A percentile compares a stretch with the other conserved stretches of the same genome.
Evolutionary conservation across 2,797 vertebrate genomes (phyloP).

Genomic region (Acridotheres tristis): DNA sequence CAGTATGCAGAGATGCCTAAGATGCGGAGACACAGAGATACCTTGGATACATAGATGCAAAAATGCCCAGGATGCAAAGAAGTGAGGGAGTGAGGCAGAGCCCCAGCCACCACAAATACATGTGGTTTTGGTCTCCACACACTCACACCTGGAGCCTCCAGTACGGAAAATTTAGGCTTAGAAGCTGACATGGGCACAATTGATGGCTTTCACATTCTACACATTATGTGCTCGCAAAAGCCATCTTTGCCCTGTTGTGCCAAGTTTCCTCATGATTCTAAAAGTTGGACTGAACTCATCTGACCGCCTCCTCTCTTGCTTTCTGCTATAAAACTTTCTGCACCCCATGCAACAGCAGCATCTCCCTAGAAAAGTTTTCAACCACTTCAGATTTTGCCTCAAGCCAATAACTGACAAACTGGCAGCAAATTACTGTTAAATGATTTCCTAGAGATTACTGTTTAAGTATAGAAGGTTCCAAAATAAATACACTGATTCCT

Average conservation of each 20-base stretch:
- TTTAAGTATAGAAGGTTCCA: conserved; percentile 68
- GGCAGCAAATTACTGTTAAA: conserved; percentile 65
- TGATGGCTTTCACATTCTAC: neutral
- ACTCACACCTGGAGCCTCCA: neutral
- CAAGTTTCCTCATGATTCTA: neutral
- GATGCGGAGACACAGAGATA: neutral
- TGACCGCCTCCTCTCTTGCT: neutral
- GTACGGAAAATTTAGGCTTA: neutral
- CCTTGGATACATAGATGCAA: neutral
- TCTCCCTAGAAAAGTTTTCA: conserved; percentile 37
- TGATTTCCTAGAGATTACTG: conserved; percentile 71
- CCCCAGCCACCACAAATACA: neutral
- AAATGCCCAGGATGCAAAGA: neutral
- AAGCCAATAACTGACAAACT: conserved; percentile 67
- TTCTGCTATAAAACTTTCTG: conserved; percentile 36
- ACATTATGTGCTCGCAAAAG: neutral
- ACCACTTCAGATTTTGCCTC: conserved; percentile 49
- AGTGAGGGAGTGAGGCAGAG: neutral
- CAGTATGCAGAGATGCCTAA: rapidly evolving
- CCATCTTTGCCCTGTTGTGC: neutral
- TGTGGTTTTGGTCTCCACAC: neutral
- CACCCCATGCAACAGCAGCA: conserved; percentile 14
- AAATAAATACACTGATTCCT: conserved; percentile 65
- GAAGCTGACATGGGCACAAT: neutral
- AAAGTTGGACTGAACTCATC: neutral